A percentile compares a stretch with the other conserved stretches of the same genome.
Conservation (phyloP, 1,140 invertebrate genomes). For the Drosophila orena region DNA sequence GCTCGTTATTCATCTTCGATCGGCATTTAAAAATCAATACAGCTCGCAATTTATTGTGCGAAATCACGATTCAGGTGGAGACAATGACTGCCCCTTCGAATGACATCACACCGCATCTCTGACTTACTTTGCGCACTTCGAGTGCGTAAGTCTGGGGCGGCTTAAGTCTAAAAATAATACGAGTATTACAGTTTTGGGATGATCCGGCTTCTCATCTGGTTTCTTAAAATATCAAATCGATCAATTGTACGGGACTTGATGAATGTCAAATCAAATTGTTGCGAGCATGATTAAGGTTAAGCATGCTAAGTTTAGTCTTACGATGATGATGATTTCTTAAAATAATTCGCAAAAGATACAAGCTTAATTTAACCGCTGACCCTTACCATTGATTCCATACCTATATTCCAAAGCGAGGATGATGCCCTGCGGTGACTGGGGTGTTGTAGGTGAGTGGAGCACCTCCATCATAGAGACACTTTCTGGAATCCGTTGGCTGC, state of each 20-base stretch:
- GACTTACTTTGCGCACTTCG: slow-evolving; percentile 34
- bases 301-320: background rate
- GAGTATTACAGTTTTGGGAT: slow-evolving; percentile 25
- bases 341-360: background rate
- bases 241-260: slow-evolving; percentile 14
- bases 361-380: too few species aligned
- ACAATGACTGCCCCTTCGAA: slow-evolving; percentile 38
- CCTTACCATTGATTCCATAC: too few species aligned
- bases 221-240: slow-evolving; percentile 30
- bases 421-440: too few species aligned
- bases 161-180: slow-evolving; percentile 34
- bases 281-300: background rate
- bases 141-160: slow-evolving; percentile 17
- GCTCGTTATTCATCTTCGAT: slow-evolving; percentile 37
- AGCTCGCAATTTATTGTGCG: slow-evolving; percentile 32
- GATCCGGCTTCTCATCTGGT: slow-evolving; percentile 1
- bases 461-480: slow-evolving; percentile 45
- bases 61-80: slow-evolving; percentile 28
- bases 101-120: slow-evolving; percentile 32
- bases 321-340: background rate
- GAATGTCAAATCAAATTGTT: slow-evolving; percentile 1
- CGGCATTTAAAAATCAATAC: slow-evolving; percentile 30
- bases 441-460: slow-evolving; percentile 12
- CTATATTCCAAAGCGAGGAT: too few species aligned
- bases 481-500: background rate